Evolutionary conservation across 2,888 invertebrate species (phyloP).

Genomic region (Eristalis arbustorum): DNA sequence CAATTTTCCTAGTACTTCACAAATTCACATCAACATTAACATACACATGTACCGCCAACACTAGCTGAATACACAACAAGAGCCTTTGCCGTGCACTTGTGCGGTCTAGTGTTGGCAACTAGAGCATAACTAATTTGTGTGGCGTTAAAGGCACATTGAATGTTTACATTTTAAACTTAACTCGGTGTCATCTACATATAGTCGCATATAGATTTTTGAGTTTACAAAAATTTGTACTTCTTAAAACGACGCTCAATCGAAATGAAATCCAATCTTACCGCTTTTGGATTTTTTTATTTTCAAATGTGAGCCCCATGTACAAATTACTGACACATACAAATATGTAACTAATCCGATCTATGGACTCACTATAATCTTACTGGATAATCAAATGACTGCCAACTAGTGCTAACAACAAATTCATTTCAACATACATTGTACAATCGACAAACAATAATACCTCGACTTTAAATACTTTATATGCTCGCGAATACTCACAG

Average conservation of each 20-base stretch:
- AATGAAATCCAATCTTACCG: neutral
- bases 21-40: neutral
- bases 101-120: neutral
- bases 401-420: neutral
- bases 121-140: neutral
- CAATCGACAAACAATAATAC: neutral
- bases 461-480: neutral
- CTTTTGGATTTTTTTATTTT: neutral
- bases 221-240: constrained; percentile 52
- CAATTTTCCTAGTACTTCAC: neutral
- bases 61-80: neutral
- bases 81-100: no score
- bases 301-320: neutral
- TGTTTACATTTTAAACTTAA: neutral
- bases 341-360: neutral
- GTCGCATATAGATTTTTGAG: neutral
- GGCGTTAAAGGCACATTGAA: constrained; percentile 43
- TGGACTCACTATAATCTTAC: no score
- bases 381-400: neutral
- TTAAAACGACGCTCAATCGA: constrained; percentile 29
- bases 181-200: neutral
- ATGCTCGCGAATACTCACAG: neutral
- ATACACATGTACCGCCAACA: neutral
- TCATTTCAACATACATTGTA: neutral
- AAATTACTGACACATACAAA: neutral